Evolutionary conservation across 2,797 vertebrate genomes (phyloP), one percentile per base, ranked within the genome.

Genomic region (Lepilemur septentrionalis): DNA sequence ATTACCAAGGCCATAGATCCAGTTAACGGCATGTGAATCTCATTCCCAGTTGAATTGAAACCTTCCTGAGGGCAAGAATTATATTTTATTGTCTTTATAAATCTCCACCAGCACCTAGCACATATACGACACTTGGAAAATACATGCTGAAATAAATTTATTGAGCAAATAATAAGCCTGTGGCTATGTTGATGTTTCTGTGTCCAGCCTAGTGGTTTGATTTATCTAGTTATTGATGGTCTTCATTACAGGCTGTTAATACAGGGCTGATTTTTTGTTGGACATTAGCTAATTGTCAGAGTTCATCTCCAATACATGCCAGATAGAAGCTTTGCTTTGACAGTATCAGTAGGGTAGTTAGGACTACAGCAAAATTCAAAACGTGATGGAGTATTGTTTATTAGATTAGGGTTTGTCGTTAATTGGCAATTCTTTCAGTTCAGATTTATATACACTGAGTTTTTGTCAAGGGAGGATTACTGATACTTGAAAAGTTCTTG

Each of bases 211-310:
- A 28, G 46, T 91, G 73, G 41, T 46, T 82, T 95, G 92, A 82
- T 89, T 79, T 87, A 59, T 91, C 87, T 91, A 25, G 32, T 73
- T 84, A 30, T 86, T 89, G 80, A 52, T 78, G 82, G 67, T 86
- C 73, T 89, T 95, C 67, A 81, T 92, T 86, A 89, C 41, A 87
- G 52, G 69, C 38, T 88, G 12, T 87, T 94, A 76, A 57, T 67
- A 46, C 4, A 52, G 79, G 55, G 32, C 65, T 94, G 89, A 80
- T 75, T 89, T 92, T 78, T 78, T 87, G 61, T 87, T 70, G 41
- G 83, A 91, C 63, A n/a, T 70, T 76, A 89, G 81, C 80, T 97
- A 76, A 87, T 89, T 96, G 89, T 38, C 79, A 43, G 72, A 85
- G 43, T 94, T 73, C 61, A 63, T 92, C 76, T 61, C 73, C 4